Conservation (phyloP, 1,140 invertebrate genomes). For the Microplitis mediator region DNA sequence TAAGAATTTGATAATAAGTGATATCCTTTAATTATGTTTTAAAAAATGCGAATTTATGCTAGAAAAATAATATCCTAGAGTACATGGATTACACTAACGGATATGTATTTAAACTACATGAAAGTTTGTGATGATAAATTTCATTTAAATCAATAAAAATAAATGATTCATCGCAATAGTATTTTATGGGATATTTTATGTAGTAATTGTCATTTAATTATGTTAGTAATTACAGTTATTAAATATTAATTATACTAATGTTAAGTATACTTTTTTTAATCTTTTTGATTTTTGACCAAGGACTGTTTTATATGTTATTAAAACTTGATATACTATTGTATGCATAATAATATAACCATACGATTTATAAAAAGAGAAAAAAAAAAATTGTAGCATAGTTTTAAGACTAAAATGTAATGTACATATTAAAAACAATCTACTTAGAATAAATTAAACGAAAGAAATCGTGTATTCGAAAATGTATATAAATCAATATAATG, state of each 20-base stretch:
- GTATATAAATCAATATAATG: constrained; percentile 62
- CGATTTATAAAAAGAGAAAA: constrained; percentile 42
- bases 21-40: no score
- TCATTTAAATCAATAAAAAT: background rate
- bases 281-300: constrained; percentile 57
- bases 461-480: constrained; percentile 60
- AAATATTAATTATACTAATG: constrained; percentile 28
- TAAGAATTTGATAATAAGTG: background rate
- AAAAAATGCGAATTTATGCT: no score
- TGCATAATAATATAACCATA: constrained; percentile 57
- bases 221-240: constrained; percentile 21
- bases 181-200: constrained; percentile 56
- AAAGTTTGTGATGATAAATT: background rate
- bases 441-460: constrained; percentile 56
- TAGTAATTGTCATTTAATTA: constrained; percentile 50
- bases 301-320: constrained; percentile 62
- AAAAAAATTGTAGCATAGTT: constrained; percentile 29
- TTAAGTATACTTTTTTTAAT: constrained; percentile 41
- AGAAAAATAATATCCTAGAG: no score
- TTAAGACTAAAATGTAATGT: constrained; percentile 33
- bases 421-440: constrained; percentile 52
- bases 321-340: constrained; percentile 49
- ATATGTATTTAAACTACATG: background rate
- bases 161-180: constrained; percentile 45
- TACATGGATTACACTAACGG: no score